Evolutionary conservation across 2,113 vertebrate genomes (phyloP).

Genomic region (Cavia porcellus): DNA sequence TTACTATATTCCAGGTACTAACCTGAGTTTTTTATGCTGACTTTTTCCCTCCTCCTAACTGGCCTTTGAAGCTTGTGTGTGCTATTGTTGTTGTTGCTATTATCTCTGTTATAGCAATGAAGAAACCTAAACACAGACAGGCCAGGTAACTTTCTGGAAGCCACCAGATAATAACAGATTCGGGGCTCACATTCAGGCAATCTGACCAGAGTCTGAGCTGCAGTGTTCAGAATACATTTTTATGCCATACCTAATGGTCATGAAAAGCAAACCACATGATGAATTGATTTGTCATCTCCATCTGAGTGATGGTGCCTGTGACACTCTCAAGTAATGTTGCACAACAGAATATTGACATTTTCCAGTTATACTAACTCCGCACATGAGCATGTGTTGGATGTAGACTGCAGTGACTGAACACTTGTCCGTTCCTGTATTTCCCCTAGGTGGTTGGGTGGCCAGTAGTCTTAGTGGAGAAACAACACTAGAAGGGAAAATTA

Average conservation of each 20-base stretch:
- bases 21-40: not conserved
- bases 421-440: not conserved
- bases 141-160: not conserved
- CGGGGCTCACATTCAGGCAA: not conserved
- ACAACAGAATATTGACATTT: not conserved
- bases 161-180: not conserved
- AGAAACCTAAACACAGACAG: not conserved
- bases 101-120: not conserved
- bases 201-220: not conserved
- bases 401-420: not conserved
- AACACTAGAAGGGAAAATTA: not conserved
- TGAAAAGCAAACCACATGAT: not conserved
- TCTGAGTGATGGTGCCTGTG: not conserved
- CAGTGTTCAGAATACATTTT: not conserved
- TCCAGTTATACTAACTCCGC: not conserved
- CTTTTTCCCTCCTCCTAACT: not conserved
- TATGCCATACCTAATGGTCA: fast-evolving
- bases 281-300: not conserved
- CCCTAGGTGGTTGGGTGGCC: not conserved
- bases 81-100: not conserved
- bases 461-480: not conserved
- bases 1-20: not conserved
- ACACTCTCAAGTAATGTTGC: no score
- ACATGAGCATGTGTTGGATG: not conserved
- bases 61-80: not conserved